phyloP scores from a whole-genome alignment of 2,113 vertebrate genomes.

The Picathartes gymnocephalus region DNA sequence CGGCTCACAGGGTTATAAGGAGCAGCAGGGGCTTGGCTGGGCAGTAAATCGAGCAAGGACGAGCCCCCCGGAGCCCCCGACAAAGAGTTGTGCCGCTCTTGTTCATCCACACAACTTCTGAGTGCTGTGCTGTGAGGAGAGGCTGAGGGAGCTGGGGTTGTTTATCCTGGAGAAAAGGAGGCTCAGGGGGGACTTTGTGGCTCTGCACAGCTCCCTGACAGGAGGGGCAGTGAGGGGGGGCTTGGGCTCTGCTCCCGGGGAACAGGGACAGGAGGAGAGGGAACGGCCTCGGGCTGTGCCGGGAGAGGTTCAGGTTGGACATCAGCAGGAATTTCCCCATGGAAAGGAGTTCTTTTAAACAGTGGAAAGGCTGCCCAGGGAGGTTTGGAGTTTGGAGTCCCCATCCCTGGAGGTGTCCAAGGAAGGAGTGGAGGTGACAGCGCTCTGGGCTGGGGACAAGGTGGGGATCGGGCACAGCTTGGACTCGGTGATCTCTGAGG shows the following conservation, averaged over 20 bases:
- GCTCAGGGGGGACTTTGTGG: neutral
- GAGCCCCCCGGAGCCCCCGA: neutral
- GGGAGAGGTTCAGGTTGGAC: accelerated
- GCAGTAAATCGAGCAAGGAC: neutral
- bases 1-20: neutral
- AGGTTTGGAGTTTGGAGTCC: neutral
- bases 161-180: neutral
- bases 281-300: neutral
- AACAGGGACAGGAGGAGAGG: neutral
- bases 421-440: neutral
- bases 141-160: neutral
- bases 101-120: neutral
- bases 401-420: neutral
- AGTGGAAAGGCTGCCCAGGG: no score
- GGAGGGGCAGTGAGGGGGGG: neutral
- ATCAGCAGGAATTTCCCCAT: accelerated
- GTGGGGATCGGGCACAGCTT: neutral
- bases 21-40: neutral
- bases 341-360: no score
- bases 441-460: neutral
- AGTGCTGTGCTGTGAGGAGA: neutral
- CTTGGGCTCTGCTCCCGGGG: neutral
- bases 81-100: neutral
- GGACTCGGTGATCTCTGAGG: neutral
- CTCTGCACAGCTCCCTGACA: neutral